Evolutionary conservation across 2,888 invertebrate genomes (phyloP).

Genomic region (Drosophila peninsularis): DNA sequence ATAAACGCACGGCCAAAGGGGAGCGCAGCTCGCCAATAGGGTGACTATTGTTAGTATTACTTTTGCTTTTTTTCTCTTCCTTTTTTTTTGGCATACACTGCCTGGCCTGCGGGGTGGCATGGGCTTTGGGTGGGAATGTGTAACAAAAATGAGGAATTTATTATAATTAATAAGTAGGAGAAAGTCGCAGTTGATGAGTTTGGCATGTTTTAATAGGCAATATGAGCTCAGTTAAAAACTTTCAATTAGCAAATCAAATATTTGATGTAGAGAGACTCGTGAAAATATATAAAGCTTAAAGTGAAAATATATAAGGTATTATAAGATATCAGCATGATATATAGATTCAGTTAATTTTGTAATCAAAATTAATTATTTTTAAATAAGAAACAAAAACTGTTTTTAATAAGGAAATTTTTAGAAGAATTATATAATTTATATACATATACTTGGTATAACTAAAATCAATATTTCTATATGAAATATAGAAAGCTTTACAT

Average conservation of each 20-base stretch:
- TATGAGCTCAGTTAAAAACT: not conserved
- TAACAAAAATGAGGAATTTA: not conserved
- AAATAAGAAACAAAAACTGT: no score
- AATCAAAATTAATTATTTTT: no score
- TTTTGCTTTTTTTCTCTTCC: conserved; percentile 17
- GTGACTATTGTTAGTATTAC: conserved; percentile 56
- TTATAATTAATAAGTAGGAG: not conserved
- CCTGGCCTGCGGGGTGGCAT: not conserved
- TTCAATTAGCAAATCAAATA: not conserved
- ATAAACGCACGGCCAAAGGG: conserved; percentile 15
- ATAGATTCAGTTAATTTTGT: no score
- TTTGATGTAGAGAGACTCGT: no score
- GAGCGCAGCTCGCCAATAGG: conserved; percentile 10
- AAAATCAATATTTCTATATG: no score
- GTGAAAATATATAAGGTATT: no score
- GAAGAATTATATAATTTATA: no score
- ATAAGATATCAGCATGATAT: no score
- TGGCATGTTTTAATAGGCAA: not conserved
- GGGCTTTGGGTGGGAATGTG: not conserved
- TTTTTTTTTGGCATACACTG: conserved; percentile 6
- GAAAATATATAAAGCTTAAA: no score
- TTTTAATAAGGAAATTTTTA: no score
- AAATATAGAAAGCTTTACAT: no score
- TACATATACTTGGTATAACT: no score
- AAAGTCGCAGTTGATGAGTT: not conserved